Percentiles rank a stretch among this genome's conserved stretches.
Conservation (phyloP, 1,140 invertebrate species). For the Triops longicaudatus region DNA sequence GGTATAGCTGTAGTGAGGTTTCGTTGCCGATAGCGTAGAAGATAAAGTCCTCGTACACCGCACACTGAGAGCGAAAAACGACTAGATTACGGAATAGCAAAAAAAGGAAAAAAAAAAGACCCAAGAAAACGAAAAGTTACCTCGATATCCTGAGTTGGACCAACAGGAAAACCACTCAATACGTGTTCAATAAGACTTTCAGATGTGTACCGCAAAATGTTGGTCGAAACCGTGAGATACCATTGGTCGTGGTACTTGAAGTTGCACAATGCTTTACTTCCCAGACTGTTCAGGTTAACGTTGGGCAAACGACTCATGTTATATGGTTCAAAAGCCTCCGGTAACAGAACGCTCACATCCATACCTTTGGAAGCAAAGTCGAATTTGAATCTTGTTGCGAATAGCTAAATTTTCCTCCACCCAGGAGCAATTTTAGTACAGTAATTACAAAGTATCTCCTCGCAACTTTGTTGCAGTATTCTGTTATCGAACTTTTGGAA, state of each 20-base stretch:
- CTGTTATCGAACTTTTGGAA: no score
- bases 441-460: no score
- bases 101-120: background rate
- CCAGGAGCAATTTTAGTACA: no score
- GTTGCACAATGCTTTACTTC: background rate
- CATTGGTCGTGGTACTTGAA: slow-evolving; percentile 1
- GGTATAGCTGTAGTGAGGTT: background rate
- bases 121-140: background rate
- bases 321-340: background rate
- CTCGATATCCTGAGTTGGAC: background rate
- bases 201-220: slow-evolving; percentile 5
- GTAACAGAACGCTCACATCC: background rate
- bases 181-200: background rate
- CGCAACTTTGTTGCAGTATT: no score
- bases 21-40: background rate
- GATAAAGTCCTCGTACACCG: background rate
- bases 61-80: background rate
- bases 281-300: background rate
- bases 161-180: background rate
- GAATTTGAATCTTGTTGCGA: background rate
- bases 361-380: background rate
- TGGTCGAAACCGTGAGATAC: background rate
- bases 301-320: background rate
- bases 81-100: background rate
- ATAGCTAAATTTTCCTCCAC: background rate